phyloP scores from a whole-genome alignment of 2,113 vertebrate genomes.

The Takifugu flavidus region DNA sequence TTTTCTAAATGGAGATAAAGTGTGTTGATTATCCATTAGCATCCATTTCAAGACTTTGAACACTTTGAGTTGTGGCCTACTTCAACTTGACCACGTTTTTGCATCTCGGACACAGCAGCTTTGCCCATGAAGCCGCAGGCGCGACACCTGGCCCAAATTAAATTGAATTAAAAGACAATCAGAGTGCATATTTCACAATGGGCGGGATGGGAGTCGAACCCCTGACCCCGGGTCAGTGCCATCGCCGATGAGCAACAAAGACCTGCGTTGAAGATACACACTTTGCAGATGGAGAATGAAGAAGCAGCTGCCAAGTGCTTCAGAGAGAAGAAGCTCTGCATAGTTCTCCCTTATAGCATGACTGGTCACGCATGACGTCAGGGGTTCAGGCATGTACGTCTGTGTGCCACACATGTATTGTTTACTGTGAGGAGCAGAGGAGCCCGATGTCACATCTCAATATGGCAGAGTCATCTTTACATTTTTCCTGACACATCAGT shows the following conservation, averaged over 20 bases:
- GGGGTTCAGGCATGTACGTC: slow-evolving; percentile 22
- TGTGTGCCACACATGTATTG: slow-evolving; percentile 25
- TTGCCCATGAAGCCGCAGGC: background rate
- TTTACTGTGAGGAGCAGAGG: slow-evolving; percentile 3
- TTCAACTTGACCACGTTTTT: no score
- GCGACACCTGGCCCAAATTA: slow-evolving; percentile 40
- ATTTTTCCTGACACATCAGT: slow-evolving; percentile 13
- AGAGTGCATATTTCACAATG: slow-evolving; percentile 42
- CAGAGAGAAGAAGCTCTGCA: slow-evolving; percentile 20
- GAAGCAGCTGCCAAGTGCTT: slow-evolving; percentile 47
- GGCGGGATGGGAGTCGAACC: slow-evolving; percentile 18
- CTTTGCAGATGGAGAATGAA: slow-evolving; percentile 50
- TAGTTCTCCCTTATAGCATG: slow-evolving; percentile 31
- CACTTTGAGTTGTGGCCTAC: no score
- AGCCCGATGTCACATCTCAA: slow-evolving; percentile 3
- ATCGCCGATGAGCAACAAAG: slow-evolving; percentile 47
- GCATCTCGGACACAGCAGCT: background rate
- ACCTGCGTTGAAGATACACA: slow-evolving; percentile 31
- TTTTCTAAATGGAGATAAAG: no score
- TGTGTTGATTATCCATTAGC: no score
- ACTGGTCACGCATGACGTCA: slow-evolving; percentile 52
- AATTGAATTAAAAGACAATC: slow-evolving; percentile 28
- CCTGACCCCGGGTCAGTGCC: slow-evolving; percentile 46
- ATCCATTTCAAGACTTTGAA: no score
- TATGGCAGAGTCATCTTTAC: slow-evolving; percentile 2